Percentiles rank a stretch among this genome's conserved stretches.
These are phyloP conservation scores for Ahaetulla prasina DNA, from an alignment of 2,113 vertebrate species.

Conservation along the genomic window DNA sequence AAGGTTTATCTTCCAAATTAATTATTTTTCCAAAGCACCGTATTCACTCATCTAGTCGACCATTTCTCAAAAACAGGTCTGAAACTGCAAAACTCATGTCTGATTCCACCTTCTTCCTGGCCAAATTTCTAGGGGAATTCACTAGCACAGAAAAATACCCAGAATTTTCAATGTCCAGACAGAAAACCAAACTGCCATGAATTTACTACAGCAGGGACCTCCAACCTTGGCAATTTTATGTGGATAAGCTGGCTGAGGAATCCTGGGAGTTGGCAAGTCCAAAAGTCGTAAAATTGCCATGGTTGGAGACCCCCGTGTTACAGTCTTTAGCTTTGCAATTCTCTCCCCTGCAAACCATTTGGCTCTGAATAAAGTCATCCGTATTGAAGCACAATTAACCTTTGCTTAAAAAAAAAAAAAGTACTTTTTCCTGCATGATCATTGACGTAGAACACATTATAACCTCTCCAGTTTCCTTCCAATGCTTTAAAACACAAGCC, in stretches of 20 bases:
- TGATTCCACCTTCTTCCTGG: too few relatives aligned
- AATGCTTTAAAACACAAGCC: constrained; percentile 33
- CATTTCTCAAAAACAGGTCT: neutral
- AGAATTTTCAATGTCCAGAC: neutral
- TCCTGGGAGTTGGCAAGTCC: neutral
- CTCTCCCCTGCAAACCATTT: neutral
- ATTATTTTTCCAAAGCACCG: neutral
- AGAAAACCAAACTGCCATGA: neutral
- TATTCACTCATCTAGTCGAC: neutral
- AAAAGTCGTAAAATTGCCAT: neutral
- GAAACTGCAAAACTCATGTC: neutral
- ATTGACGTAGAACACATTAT: neutral
- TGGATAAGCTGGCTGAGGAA: too few relatives aligned
- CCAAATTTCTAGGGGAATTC: neutral
- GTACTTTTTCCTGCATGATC: neutral
- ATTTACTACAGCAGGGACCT: neutral
- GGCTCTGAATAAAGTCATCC: neutral
- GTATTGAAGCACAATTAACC: neutral
- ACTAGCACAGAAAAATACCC: neutral
- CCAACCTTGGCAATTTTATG: too few relatives aligned
- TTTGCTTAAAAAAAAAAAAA: neutral
- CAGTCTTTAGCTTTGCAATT: neutral
- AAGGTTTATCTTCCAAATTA: neutral
- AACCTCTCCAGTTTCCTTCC: neutral
- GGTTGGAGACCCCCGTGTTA: neutral